Conservation (phyloP, 2,888 invertebrate genomes). For the Bedellia somnulentella region DNA sequence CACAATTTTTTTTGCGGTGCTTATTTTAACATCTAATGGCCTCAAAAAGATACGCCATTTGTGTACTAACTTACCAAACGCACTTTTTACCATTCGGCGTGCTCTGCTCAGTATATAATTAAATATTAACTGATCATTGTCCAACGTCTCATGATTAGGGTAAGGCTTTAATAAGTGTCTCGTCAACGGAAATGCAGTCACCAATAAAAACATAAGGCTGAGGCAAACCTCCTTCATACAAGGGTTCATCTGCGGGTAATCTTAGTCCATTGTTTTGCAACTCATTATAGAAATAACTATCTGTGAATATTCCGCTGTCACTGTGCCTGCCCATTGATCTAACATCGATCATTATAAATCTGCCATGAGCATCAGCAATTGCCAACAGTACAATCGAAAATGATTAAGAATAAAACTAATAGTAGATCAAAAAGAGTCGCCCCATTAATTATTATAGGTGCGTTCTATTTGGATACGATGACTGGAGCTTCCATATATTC, state of each 20-base stretch:
- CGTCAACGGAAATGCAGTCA: conserved; percentile 8
- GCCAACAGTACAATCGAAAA: conserved; percentile 10
- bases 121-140: conserved; percentile 7
- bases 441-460: too few species aligned
- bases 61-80: conserved; percentile 6
- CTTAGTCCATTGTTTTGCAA: neutral
- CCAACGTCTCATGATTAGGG: conserved; percentile 6
- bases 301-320: conserved; percentile 11
- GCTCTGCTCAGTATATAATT: conserved; percentile 9
- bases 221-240: conserved; percentile 6
- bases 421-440: too few species aligned
- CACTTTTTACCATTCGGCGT: conserved; percentile 6
- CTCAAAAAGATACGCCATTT: conserved; percentile 4
- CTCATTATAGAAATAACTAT: conserved; percentile 4
- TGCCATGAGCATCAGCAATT: conserved; percentile 10
- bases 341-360: conserved; percentile 10
- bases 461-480: too few species aligned
- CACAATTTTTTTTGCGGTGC: conserved; percentile 3
- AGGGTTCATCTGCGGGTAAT: conserved; percentile 6
- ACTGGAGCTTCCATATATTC: too few species aligned
- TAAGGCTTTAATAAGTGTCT: conserved; percentile 6
- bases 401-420: too few species aligned
- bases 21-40: conserved; percentile 2
- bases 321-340: conserved; percentile 10
- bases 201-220: conserved; percentile 10